phyloP scores from a whole-genome alignment of 53 echinoderm and acorn worm species.

The Patiria pectinifera region DNA sequence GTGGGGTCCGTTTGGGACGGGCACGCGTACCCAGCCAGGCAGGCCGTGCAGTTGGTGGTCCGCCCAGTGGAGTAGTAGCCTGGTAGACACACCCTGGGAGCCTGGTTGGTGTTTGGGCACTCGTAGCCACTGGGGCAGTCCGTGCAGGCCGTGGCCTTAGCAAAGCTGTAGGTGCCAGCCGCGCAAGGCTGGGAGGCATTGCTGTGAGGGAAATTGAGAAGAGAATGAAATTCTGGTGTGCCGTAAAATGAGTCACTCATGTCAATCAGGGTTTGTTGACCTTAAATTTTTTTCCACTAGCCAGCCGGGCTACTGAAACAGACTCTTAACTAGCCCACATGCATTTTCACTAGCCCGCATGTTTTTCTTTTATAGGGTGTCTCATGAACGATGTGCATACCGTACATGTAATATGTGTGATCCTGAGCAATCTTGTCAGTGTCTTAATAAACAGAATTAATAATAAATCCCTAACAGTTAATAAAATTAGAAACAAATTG shows the following conservation, averaged over 20 bases:
- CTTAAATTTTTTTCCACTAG: too few species aligned
- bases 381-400: too few species aligned
- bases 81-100: conserved; percentile 77
- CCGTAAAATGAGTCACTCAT: neutral
- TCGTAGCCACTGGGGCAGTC: conserved; percentile 87
- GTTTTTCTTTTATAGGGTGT: too few species aligned
- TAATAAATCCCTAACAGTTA: too few species aligned
- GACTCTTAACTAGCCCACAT: too few species aligned
- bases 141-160: conserved; percentile 73
- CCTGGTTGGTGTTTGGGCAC: conserved; percentile 76
- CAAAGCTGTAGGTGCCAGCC: conserved; percentile 79
- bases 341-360: too few species aligned
- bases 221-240: neutral
- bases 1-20: conserved; percentile 87
- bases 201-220: conserved; percentile 19
- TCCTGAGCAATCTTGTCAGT: too few species aligned
- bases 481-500: too few species aligned
- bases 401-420: too few species aligned
- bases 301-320: too few species aligned
- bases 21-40: conserved; percentile 83
- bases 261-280: too few species aligned
- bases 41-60: conserved; percentile 75
- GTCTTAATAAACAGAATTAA: too few species aligned
- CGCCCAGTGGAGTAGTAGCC: conserved; percentile 80
- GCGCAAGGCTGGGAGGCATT: conserved; percentile 73